A percentile compares a stretch with the other conserved stretches of the same genome.
Evolutionary conservation across 2,888 invertebrate species (phyloP).

Genomic region (Phrixothrix hirtus): DNA sequence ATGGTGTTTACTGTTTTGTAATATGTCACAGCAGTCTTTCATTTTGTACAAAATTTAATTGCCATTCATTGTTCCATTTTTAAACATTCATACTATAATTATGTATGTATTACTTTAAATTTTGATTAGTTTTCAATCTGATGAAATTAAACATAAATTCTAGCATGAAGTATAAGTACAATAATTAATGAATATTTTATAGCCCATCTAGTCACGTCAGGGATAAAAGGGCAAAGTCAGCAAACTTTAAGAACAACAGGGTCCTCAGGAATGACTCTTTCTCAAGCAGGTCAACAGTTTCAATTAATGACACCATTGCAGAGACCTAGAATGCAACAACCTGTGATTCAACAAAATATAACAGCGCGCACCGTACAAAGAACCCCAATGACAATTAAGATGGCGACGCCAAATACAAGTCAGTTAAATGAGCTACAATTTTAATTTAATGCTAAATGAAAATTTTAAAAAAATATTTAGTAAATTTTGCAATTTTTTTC

Average conservation of each 20-base stretch:
- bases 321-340: slow-evolving; percentile 48
- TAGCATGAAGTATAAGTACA: no score
- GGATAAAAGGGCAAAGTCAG: slow-evolving; percentile 62
- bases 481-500: slow-evolving; percentile 6
- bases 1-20: no score
- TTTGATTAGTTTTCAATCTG: no score
- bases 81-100: no score
- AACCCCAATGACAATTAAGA: slow-evolving; percentile 54
- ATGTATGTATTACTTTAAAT: no score
- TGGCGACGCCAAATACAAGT: slow-evolving; percentile 54
- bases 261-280: slow-evolving; percentile 47
- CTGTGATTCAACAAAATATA: slow-evolving; percentile 43
- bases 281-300: slow-evolving; percentile 49
- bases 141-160: no score
- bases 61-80: not conserved
- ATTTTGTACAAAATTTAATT: not conserved
- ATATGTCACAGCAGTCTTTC: no score
- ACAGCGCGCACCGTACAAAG: slow-evolving; percentile 50
- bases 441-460: slow-evolving; percentile 42
- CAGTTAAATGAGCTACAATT: slow-evolving; percentile 55
- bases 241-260: slow-evolving; percentile 48
- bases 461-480: slow-evolving; percentile 12
- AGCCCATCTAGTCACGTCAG: slow-evolving; percentile 69
- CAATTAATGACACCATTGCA: slow-evolving; percentile 52
- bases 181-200: slow-evolving; percentile 14